Conservation (phyloP, 2,888 invertebrate genomes). For the Electrophaes corylata region DNA sequence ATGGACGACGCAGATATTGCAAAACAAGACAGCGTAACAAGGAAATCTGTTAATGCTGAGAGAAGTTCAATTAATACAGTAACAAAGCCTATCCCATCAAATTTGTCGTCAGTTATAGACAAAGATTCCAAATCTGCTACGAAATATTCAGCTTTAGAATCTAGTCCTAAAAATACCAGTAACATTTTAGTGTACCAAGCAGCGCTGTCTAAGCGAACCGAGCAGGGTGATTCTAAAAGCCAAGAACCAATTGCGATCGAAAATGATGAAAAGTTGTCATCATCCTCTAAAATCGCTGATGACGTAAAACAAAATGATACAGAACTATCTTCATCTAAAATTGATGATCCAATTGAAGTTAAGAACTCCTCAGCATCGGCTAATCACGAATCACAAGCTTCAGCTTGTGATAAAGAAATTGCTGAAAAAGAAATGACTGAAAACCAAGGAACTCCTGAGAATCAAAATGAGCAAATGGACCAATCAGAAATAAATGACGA, state of each 20-base stretch:
- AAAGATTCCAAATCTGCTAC: slow-evolving; percentile 1
- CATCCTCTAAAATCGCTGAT: slow-evolving; percentile 2
- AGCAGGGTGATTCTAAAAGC: slow-evolving; percentile 22
- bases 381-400: slow-evolving; percentile 2
- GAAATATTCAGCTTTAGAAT: not conserved
- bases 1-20: not conserved
- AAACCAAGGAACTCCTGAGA: slow-evolving; percentile 1
- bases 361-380: not conserved
- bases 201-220: slow-evolving; percentile 20
- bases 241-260: slow-evolving; percentile 1
- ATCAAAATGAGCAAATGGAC: not conserved
- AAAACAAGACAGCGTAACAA: not conserved
- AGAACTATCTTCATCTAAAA: slow-evolving; percentile 2
- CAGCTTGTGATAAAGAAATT: no score
- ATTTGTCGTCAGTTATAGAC: not conserved
- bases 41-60: not conserved
- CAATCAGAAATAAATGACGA: not conserved
- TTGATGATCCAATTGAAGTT: not conserved
- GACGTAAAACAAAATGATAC: slow-evolving; percentile 1
- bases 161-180: not conserved
- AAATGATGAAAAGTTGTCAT: slow-evolving; percentile 9
- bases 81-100: slow-evolving; percentile 13
- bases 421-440: not conserved
- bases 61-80: not conserved
- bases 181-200: slow-evolving; percentile 45